Evolutionary conservation across 2,888 invertebrate species (phyloP), one percentile per base, ranked within the genome.

Genomic region (Neoscelio sp.): DNA sequence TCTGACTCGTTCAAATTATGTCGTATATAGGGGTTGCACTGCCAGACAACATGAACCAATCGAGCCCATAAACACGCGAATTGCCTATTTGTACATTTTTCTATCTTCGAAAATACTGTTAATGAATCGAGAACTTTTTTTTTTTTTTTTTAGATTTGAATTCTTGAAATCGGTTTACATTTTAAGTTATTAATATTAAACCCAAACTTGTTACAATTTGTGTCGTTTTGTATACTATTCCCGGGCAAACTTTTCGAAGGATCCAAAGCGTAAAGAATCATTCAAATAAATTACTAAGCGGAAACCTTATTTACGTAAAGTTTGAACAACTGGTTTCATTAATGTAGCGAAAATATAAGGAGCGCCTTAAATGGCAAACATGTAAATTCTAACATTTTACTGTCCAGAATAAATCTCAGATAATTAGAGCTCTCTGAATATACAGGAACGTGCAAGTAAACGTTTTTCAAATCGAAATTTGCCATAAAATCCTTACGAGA

Each of bases 341-440:
- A 82, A 18, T 73, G 82, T 70, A 0, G 78, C 81, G 26, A 78
- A 83, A 4, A 80, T 44, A 42, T 78, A 81, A 0, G 81, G 82
- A 1, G 79, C 81, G 1, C 74, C 75, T 79, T 79, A 33, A 83
- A 83, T 0, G 78, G 78, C 2, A 84, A n/a, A 23, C 80, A 82
- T 0, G 33, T 44, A 65, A 82, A 84, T 8, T 84, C 70, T 17
- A 64, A 82, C 4, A 80, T n/a, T n/a, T n/a, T n/a, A n/a, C n/a
- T n/a, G n/a, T n/a, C n/a, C n/a, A n/a, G n/a, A n/a, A n/a, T n/a
- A n/a, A n/a, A n/a, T n/a, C n/a, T n/a, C n/a, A n/a, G n/a, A n/a
- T n/a, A n/a, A n/a, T n/a, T n/a, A n/a, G n/a, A n/a, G n/a, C n/a
- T n/a, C n/a, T n/a, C n/a, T n/a, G n/a, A n/a, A n/a, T n/a, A n/a